Evolutionary conservation across 1,140 invertebrate species (phyloP), one percentile per base, ranked within the genome.

Genomic region (Orchestia grillus): DNA sequence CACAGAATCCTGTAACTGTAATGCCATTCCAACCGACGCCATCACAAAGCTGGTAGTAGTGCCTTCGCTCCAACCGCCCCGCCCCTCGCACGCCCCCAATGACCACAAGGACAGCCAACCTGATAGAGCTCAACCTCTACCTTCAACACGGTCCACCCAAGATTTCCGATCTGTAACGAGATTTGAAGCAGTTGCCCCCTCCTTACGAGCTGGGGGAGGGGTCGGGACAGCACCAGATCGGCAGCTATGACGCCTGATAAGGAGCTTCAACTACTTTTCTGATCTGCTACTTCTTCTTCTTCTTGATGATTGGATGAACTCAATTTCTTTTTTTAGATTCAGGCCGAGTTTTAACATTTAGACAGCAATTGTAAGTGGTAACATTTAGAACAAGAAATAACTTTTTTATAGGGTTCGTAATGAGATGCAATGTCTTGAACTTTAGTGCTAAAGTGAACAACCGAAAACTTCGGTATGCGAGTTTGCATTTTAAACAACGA

Each of bases 161-260:
- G 88, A 91, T 91, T 91, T 91, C 88, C 4, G 88, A 36, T 42
- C 44, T 11, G 88, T 91, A 91, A 91, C 42, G 88, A 91, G 88
- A 91, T 91, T 91, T 91, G 88, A 44, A 91, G 88, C 41, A 91
- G 88, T 91, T 91, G 44, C 41, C 88, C 3, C 28, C 88, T 19
- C 88, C 42, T 91, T 91, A 91, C 44, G 88, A 91, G 88, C 41
- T 41, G 28, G 44, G 15, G 88, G 41, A 91, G 88, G 28, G 44
- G 88, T 91, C 41, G 36, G 88, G 44, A 91, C 16, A 11, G 41
- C 44, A 42, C 41, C 23, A 91, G 88, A 91, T 77, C 28, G 62
- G 62, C 62, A 77, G 62, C 62, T 77, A 77, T 77, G 62, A 28
- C 62, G 11, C 28, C 62, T 77, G 62, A 77, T 77, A 77, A 77